Percentiles rank a stretch among this genome's conserved stretches.
phyloP scores from a whole-genome alignment of 23 tunicate species.

The Phallusia fumigata region DNA sequence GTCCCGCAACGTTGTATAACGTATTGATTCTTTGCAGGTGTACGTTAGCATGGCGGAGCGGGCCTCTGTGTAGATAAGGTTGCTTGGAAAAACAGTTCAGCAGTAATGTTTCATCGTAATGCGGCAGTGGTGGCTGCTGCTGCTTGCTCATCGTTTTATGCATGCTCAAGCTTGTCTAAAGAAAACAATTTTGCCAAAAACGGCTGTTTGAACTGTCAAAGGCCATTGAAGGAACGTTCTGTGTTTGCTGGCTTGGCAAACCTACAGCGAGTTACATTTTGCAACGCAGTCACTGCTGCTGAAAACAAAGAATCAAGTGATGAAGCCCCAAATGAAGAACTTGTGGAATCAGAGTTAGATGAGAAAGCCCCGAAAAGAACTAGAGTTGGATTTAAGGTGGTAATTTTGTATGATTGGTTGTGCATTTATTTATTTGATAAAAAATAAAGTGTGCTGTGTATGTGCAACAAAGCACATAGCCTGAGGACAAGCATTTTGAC shows the following conservation, averaged over 20 bases:
- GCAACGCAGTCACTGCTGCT: not conserved
- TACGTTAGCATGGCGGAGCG: no score
- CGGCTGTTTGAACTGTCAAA: not conserved
- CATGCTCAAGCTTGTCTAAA: not conserved
- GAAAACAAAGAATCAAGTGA: not conserved
- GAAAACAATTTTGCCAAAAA: not conserved
- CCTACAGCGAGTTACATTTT: not conserved
- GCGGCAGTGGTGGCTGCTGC: not conserved
- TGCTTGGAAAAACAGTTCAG: no score
- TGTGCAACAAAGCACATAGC: no score
- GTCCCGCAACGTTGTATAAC: no score
- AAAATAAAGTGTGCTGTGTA: no score
- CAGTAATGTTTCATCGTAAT: not conserved
- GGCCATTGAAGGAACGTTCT: not conserved
- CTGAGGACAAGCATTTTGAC: no score
- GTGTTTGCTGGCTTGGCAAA: not conserved
- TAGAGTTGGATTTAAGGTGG: conserved; percentile 1
- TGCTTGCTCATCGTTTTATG: conserved; percentile 4
- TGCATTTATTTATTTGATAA: no score
- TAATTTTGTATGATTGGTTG: no score
- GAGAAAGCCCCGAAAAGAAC: not conserved
- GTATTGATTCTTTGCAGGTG: no score
- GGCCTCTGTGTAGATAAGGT: no score
- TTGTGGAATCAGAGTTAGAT: not conserved
- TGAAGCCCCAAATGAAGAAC: not conserved